These are phyloP conservation scores for Rhyacophila evoluta DNA, from an alignment of 2,888 invertebrate species.

Conservation along the genomic window DNA sequence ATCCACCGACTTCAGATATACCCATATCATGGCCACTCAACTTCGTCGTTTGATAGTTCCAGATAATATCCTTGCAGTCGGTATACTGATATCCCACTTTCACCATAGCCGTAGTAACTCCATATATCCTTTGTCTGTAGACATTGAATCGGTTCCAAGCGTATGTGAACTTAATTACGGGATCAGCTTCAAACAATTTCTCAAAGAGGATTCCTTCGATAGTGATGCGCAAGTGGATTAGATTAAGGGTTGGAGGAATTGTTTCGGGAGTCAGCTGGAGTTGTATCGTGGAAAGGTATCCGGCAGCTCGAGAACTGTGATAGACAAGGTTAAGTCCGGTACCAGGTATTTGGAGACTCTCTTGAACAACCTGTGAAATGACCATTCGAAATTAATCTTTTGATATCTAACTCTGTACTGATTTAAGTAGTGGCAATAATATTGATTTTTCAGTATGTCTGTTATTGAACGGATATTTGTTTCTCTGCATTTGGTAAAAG, in stretches of 20 bases:
- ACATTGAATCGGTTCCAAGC: conserved; percentile 98
- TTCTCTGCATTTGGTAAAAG: no score
- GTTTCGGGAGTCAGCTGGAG: conserved; percentile 89
- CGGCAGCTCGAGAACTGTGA: conserved; percentile 94
- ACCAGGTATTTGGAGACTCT: conserved; percentile 93
- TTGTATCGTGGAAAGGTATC: conserved; percentile 93
- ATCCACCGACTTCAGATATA: conserved; percentile 96
- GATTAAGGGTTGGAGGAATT: conserved; percentile 82
- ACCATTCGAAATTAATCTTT: no score
- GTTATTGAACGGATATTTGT: no score
- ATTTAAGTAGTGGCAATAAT: no score
- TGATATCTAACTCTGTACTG: no score
- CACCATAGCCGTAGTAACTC: conserved; percentile 93
- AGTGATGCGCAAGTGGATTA: conserved; percentile 93
- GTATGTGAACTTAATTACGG: conserved; percentile 96
- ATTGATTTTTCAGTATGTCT: no score
- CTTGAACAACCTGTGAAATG: conserved; percentile 84
- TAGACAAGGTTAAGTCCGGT: conserved; percentile 96
- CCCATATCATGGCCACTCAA: conserved; percentile 97
- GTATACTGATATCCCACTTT: conserved; percentile 97
- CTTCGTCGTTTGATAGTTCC: conserved; percentile 96
- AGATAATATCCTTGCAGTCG: conserved; percentile 92
- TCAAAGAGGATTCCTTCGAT: conserved; percentile 96
- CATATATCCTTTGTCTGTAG: conserved; percentile 96
- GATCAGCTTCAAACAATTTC: conserved; percentile 95